These are phyloP conservation scores for Sternotherus odoratus DNA, from an alignment of 2,797 vertebrate genomes.

Conservation along the genomic window DNA sequence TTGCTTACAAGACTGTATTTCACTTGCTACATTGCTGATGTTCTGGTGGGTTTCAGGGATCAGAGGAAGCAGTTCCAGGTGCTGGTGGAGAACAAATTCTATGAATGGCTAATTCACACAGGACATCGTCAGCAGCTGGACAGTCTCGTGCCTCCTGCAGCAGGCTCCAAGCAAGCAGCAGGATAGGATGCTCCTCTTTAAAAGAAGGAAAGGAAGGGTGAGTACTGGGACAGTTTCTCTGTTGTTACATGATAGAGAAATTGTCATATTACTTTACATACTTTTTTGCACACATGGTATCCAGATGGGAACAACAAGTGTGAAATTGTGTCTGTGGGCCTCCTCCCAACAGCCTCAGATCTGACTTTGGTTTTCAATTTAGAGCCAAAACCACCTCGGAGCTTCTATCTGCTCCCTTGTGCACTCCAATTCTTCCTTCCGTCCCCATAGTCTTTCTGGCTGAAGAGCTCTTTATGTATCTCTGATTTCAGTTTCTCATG, in stretches of 20 bases:
- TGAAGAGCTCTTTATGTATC: not conserved
- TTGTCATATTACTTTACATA: not conserved
- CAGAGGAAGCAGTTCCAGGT: constrained; percentile 90
- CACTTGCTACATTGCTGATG: not conserved
- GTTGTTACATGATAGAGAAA: not conserved
- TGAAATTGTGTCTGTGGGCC: not conserved
- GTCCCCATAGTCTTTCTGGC: not conserved
- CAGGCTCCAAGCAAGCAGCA: constrained; percentile 68
- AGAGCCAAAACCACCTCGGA: not conserved
- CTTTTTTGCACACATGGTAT: not conserved
- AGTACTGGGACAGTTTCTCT: not conserved
- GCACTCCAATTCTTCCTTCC: not conserved
- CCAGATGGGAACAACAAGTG: not conserved
- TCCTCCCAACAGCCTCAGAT: not conserved
- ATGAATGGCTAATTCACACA: constrained; percentile 91
- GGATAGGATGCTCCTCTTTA: constrained; percentile 4
- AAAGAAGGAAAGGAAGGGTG: constrained; percentile 16
- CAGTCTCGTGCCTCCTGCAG: constrained; percentile 86
- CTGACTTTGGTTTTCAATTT: not conserved
- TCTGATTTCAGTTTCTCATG: not conserved
- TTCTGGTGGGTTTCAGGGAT: constrained; percentile 81
- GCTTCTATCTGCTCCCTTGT: not conserved
- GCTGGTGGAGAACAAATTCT: constrained; percentile 93
- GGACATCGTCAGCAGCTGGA: constrained; percentile 92
- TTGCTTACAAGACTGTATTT: not conserved